phyloP scores from a whole-genome alignment of 2,888 invertebrate genomes.

The Drosophila pegasa region DNA sequence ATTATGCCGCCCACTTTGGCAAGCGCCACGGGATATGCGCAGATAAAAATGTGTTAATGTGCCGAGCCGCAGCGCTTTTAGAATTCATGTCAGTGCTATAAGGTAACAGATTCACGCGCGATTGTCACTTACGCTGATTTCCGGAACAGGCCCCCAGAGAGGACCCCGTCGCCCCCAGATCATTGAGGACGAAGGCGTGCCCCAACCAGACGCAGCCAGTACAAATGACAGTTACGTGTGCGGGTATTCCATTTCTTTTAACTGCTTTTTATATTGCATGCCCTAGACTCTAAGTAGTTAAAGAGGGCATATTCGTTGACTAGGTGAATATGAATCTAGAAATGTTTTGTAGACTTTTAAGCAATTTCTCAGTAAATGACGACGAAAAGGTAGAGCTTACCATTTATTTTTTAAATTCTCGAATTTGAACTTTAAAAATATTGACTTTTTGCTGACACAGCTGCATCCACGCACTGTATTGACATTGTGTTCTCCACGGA shows the following conservation, averaged over 20 bases:
- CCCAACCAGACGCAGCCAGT: slow-evolving; percentile 9
- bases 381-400: neutral
- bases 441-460: slow-evolving; percentile 25
- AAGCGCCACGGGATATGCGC: slow-evolving; percentile 36
- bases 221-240: slow-evolving; percentile 72
- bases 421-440: slow-evolving; percentile 4
- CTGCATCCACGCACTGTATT: slow-evolving; percentile 20
- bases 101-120: slow-evolving; percentile 65
- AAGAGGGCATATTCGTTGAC: neutral
- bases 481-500: neutral
- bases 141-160: slow-evolving; percentile 57
- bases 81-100: slow-evolving; percentile 81
- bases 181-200: slow-evolving; percentile 4
- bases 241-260: slow-evolving; percentile 19
- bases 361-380: too few relatives aligned
- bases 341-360: too few relatives aligned
- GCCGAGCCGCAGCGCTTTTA: slow-evolving; percentile 72
- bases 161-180: slow-evolving; percentile 16
- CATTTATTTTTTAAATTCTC: neutral
- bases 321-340: too few relatives aligned
- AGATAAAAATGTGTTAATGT: slow-evolving; percentile 68
- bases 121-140: slow-evolving; percentile 67
- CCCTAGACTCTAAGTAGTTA: neutral
- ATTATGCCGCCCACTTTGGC: slow-evolving; percentile 68
- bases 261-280: slow-evolving; percentile 2